Conservation (phyloP, 2,113 vertebrate species). For the Pterocles burchelli region DNA sequence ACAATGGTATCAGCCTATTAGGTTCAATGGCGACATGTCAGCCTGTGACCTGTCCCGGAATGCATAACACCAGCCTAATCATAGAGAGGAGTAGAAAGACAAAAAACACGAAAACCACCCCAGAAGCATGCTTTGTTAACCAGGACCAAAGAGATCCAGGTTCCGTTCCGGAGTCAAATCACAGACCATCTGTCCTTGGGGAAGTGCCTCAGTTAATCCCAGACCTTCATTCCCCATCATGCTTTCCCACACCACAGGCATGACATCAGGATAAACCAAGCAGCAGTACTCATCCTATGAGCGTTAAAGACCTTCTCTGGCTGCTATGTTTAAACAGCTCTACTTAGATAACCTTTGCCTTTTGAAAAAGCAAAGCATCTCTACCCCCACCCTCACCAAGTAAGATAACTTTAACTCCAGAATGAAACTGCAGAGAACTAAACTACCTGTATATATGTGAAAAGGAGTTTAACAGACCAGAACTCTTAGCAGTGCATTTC, state of each 20-base stretch:
- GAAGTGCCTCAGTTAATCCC: background rate
- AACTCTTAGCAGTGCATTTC: background rate
- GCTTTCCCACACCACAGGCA: constrained; percentile 31
- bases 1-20: background rate
- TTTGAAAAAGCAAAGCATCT: background rate
- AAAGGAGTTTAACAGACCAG: constrained; percentile 7
- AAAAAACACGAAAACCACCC: constrained; percentile 1
- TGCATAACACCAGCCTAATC: background rate
- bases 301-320: background rate
- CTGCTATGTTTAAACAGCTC: background rate
- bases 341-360: background rate
- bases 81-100: background rate
- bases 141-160: constrained; percentile 1
- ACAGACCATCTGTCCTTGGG: background rate
- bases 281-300: background rate
- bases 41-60: background rate
- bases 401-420: background rate
- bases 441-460: background rate
- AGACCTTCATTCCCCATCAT: background rate
- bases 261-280: background rate
- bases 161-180: background rate
- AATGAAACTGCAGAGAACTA: background rate
- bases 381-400: background rate
- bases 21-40: background rate
- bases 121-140: constrained; percentile 14